Evolutionary conservation across 2,888 invertebrate genomes (phyloP).

Genomic region (Yponomeuta malinellus): DNA sequence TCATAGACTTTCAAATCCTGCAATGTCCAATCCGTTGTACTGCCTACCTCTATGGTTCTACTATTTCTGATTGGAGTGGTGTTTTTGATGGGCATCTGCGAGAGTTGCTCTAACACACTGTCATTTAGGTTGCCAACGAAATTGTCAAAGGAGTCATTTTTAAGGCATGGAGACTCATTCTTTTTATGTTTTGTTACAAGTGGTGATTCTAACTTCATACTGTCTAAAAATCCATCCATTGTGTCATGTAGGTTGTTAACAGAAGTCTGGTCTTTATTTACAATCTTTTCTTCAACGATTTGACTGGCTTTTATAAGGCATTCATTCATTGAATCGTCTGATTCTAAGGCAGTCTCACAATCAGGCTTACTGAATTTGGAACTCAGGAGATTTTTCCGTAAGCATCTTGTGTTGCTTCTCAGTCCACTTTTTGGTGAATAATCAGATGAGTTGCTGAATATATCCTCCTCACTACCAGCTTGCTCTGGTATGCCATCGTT

Average conservation of each 20-base stretch:
- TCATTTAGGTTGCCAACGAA: constrained; percentile 64
- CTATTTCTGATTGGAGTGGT: constrained; percentile 29
- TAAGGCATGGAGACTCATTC: constrained; percentile 41
- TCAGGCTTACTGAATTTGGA: constrained; percentile 60
- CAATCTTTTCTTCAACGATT: constrained; percentile 59
- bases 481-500: constrained; percentile 21
- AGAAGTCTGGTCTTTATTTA: constrained; percentile 29
- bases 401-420: constrained; percentile 43
- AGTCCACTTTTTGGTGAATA: constrained; percentile 53
- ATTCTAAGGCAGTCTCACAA: constrained; percentile 56
- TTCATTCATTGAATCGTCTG: constrained; percentile 72
- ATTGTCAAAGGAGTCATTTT: constrained; percentile 69
- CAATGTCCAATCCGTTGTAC: constrained; percentile 36
- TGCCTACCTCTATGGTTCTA: constrained; percentile 19
- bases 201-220: constrained; percentile 57
- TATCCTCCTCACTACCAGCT: constrained; percentile 59
- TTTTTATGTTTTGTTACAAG: constrained; percentile 40
- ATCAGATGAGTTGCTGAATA: constrained; percentile 52
- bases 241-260: constrained; percentile 38
- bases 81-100: constrained; percentile 50
- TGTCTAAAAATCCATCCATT: constrained; percentile 57
- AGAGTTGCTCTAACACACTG: constrained; percentile 56
- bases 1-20: constrained; percentile 46
- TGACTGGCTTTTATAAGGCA: constrained; percentile 66
- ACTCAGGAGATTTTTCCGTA: constrained; percentile 62